Evolutionary conservation across 2,113 vertebrate species (phyloP).

Genomic region (Callipepla squamata): DNA sequence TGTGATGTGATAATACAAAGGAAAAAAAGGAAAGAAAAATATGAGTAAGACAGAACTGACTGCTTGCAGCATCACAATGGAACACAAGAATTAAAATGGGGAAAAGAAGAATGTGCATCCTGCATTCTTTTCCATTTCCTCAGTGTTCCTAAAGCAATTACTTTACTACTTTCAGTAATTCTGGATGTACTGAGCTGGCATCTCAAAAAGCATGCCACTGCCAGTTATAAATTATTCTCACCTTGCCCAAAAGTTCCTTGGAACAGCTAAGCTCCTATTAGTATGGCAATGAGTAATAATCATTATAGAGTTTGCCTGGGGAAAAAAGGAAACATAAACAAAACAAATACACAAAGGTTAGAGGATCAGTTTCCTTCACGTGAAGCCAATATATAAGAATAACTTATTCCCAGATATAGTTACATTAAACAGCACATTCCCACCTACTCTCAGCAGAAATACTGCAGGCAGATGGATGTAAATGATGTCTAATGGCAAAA

Average conservation of each 20-base stretch:
- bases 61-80: background rate
- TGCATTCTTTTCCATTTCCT: background rate
- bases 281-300: slow-evolving; percentile 87
- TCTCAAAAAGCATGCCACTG: background rate
- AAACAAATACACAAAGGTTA: background rate
- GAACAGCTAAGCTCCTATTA: slow-evolving; percentile 84
- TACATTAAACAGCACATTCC: slow-evolving; percentile 20
- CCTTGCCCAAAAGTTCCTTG: slow-evolving; percentile 82
- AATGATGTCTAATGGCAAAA: background rate
- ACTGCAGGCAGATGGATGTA: slow-evolving; percentile 13
- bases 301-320: slow-evolving; percentile 84
- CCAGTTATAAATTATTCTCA: slow-evolving; percentile 54
- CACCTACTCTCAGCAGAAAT: slow-evolving; percentile 38
- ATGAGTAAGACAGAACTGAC: background rate
- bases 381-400: no score
- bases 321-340: background rate
- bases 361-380: slow-evolving; percentile 5
- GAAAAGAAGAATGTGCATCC: background rate
- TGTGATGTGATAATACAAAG: background rate
- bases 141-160: background rate
- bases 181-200: background rate
- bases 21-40: background rate
- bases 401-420: background rate
- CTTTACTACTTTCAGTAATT: background rate
- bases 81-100: background rate